Evolutionary conservation across 2,797 vertebrate species (phyloP), one percentile per base, ranked within the genome.

Genomic region (Astyanax mexicanus): DNA sequence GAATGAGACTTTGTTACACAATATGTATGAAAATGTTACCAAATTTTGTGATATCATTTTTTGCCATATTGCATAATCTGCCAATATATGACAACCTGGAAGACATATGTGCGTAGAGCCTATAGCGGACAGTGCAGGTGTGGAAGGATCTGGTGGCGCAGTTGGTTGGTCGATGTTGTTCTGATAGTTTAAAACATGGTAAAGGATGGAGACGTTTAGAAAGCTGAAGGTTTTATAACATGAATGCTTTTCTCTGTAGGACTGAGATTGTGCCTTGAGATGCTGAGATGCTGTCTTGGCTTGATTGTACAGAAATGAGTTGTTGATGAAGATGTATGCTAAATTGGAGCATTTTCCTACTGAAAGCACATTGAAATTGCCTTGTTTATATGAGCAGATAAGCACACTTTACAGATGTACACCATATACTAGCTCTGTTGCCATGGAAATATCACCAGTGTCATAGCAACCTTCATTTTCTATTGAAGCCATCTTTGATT

Each of bases 381-480:
- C 19, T 64, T 42, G 45, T 29, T 62, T 64, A 17, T 19, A 19
- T 15, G 3, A 29, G 42, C 21, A 38, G 19, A 21, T 71, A 49
- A 47, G 44, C 38, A 21, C 29, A 15, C 47, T 38, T 32, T 32
- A 29, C 54, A 32, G 25, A 55, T 27, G 52, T 55, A 4, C 55
- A 13, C 13, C 27, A 55, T 5, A 15, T 27, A 17, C 54, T 57
- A 7, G 13, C 25, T 45, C 29, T 29, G 27, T 68, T 29, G 38
- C 29, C 21, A 62, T 69, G 54, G 35, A 52, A 61, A 69, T 74
- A 61, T 38, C 54, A 19, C 57, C 37, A 21, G 8, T 64, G 38
- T 44, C 40, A 32, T 12, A 47, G 23, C 25, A 66, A 32, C 23
- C 44, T n/a, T 44, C n/a, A 66, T 44, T 47, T 29, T 47, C 7